A percentile compares a stretch with the other conserved stretches of the same genome.
phyloP scores from a whole-genome alignment of 2,113 vertebrate species.

The Pimephales promelas region DNA sequence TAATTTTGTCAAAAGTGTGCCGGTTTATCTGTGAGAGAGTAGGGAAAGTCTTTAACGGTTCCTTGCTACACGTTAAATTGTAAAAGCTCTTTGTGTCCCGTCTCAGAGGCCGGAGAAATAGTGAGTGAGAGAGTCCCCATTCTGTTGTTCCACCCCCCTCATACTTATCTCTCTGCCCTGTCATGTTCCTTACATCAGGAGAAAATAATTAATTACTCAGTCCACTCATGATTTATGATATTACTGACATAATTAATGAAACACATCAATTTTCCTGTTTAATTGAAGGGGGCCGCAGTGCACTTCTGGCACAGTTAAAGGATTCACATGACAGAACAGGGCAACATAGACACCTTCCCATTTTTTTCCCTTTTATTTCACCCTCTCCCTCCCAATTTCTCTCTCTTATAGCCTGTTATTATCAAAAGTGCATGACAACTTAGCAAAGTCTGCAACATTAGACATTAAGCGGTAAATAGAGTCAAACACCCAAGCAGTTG shows the following conservation, averaged over 20 bases:
- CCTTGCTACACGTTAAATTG: conserved; percentile 15
- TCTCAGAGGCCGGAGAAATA: conserved; percentile 77
- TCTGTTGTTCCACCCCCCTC: conserved; percentile 65
- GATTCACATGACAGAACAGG: conserved; percentile 65
- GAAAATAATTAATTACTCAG: conserved; percentile 95
- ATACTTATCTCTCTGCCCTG: conserved; percentile 86
- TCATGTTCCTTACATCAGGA: conserved; percentile 87
- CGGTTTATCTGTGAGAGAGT: conserved; percentile 1
- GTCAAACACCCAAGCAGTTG: conserved; percentile 63
- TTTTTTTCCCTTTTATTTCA: conserved; percentile 26
- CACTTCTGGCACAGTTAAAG: conserved; percentile 72
- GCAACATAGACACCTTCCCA: conserved; percentile 51
- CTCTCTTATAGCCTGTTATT: conserved; percentile 46
- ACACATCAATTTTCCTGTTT: conserved; percentile 92
- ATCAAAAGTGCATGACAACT: conserved; percentile 33
- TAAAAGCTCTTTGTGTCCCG: conserved; percentile 73
- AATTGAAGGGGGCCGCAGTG: conserved; percentile 85
- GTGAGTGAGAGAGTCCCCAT: conserved; percentile 73
- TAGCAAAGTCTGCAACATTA: conserved; percentile 59
- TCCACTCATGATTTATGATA: conserved; percentile 95
- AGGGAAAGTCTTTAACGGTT: not conserved
- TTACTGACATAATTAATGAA: conserved; percentile 97
- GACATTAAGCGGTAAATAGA: conserved; percentile 63
- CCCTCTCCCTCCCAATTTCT: conserved; percentile 12
- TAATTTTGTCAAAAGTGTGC: conserved; percentile 3